Percentiles rank a stretch among this genome's conserved stretches.
Conservation (phyloP, 2,888 invertebrate genomes). For the Microctonus hyperodae region DNA sequence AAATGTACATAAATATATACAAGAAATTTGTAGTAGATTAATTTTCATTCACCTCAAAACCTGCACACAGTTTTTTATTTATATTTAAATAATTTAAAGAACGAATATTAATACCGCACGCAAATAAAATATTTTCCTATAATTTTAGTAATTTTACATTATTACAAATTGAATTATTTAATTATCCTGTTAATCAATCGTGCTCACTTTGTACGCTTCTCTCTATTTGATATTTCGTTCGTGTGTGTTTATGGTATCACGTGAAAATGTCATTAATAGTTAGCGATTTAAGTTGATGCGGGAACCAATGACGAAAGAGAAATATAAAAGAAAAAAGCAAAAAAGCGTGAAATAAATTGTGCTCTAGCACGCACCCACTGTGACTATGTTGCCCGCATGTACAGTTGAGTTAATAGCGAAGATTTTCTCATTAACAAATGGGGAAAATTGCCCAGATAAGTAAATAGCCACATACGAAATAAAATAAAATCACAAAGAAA, state of each 20-base stretch:
- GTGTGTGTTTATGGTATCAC: conserved; percentile 39
- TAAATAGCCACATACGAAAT: conserved; percentile 4
- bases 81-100: too few relatives aligned
- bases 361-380: conserved; percentile 41
- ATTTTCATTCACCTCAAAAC: background rate
- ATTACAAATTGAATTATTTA: background rate
- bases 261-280: conserved; percentile 51
- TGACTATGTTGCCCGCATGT: background rate
- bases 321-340: conserved; percentile 19
- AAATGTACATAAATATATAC: background rate
- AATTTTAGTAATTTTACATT: background rate
- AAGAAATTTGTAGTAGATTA: conserved; percentile 2
- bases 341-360: conserved; percentile 45
- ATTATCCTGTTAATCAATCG: background rate
- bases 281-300: background rate
- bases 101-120: too few relatives aligned
- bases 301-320: background rate
- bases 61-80: background rate
- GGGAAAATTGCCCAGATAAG: background rate
- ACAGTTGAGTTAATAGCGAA: background rate
- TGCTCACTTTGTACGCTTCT: background rate
- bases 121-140: background rate
- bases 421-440: conserved; percentile 14
- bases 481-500: background rate
- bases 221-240: conserved; percentile 24